These are phyloP conservation scores for Falco berigora DNA, from an alignment of 2,797 vertebrate species.

Conservation along the genomic window DNA sequence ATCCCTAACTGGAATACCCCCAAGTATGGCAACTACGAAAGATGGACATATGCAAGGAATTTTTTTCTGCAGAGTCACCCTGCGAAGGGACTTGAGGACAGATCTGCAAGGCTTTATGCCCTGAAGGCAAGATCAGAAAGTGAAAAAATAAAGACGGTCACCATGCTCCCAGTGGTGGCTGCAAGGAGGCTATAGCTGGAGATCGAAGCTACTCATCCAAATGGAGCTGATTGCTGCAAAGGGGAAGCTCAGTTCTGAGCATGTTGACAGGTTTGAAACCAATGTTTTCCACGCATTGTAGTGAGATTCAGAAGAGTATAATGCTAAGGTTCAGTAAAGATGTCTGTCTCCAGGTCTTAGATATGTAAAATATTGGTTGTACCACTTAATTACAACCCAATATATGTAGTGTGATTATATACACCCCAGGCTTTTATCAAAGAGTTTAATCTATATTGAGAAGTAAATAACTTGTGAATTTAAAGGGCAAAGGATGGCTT, in stretches of 20 bases:
- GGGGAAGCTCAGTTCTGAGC: not conserved
- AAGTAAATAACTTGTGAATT: not conserved
- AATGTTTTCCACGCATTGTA: not conserved
- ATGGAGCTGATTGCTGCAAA: not conserved
- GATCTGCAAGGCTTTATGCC: not conserved
- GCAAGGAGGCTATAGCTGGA: not conserved
- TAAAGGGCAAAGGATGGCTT: not conserved
- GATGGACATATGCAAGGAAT: not conserved
- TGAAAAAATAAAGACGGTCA: not conserved
- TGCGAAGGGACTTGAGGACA: not conserved
- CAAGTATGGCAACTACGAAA: not conserved
- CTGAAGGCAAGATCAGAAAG: not conserved
- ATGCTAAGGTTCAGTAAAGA: not conserved
- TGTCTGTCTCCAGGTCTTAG: not conserved
- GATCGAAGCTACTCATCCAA: not conserved
- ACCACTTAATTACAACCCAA: not conserved
- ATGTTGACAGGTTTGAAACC: not conserved
- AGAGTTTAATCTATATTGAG: not conserved
- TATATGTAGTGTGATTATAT: not conserved
- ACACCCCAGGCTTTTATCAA: not conserved
- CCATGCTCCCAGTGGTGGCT: not conserved
- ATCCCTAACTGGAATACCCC: accelerated
- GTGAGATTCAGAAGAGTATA: not conserved
- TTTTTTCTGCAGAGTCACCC: not conserved
- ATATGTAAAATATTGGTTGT: not conserved